Percentiles rank a stretch among this genome's conserved stretches.
Evolutionary conservation across 1,140 invertebrate species (phyloP).

Genomic region (Varroa destructor): DNA sequence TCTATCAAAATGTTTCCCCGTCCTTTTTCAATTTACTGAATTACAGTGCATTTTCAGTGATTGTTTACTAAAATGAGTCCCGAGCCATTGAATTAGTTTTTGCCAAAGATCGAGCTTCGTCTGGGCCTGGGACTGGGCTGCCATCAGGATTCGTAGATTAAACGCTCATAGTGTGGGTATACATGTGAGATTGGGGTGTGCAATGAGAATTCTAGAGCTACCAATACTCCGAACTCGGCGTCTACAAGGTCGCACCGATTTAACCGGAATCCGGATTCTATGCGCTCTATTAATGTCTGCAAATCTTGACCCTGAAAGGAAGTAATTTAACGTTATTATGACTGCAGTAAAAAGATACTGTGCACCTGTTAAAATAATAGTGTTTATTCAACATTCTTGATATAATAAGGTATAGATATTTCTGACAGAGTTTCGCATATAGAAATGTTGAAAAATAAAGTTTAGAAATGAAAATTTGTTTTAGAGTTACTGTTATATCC

Average conservation of each 20-base stretch:
- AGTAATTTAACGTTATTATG: background rate
- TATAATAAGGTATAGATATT: no score
- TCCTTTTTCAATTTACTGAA: no score
- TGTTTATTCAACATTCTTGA: no score
- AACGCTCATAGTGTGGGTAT: slow-evolving; percentile 82
- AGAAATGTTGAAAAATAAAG: no score
- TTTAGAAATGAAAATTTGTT: no score
- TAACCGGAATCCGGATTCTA: slow-evolving; percentile 72
- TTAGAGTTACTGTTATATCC: no score
- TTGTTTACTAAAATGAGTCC: no score
- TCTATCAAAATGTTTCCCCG: no score
- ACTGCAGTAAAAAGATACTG: background rate
- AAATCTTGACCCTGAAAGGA: background rate
- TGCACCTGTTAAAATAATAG: no score
- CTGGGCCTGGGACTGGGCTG: slow-evolving; percentile 27
- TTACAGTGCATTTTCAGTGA: no score
- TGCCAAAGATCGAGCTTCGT: slow-evolving; percentile 17
- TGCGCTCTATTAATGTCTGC: slow-evolving; percentile 50
- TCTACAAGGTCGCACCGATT: slow-evolving; percentile 77
- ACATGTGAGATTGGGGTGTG: slow-evolving; percentile 80
- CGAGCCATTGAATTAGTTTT: slow-evolving; percentile 6
- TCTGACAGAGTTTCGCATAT: no score
- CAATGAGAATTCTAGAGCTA: slow-evolving; percentile 82
- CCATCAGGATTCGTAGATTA: slow-evolving; percentile 58
- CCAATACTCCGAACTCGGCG: slow-evolving; percentile 84